Percentiles rank a stretch among this genome's conserved stretches.
These are phyloP conservation scores for Microhierax caerulescens DNA, from an alignment of 2,797 vertebrate species.

Conservation along the genomic window DNA sequence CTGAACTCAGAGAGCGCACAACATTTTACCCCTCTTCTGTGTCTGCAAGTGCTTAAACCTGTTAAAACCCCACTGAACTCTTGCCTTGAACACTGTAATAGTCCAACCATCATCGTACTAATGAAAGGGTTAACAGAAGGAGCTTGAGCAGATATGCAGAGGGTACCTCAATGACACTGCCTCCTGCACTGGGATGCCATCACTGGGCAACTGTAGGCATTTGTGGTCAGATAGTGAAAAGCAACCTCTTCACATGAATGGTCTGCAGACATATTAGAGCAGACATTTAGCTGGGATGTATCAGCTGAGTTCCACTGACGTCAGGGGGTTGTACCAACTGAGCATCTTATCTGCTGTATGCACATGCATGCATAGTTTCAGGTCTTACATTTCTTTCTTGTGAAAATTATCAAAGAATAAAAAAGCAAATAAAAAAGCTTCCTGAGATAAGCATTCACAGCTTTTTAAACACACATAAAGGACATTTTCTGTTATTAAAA, in stretches of 20 bases:
- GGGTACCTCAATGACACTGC: background rate
- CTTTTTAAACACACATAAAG: background rate
- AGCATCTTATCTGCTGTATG: background rate
- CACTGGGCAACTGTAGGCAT: background rate
- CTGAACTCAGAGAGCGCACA: background rate
- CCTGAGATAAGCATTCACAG: background rate
- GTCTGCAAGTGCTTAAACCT: background rate
- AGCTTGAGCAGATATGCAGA: background rate
- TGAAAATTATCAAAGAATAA: background rate
- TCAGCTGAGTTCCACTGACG: background rate
- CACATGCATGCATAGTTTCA: background rate
- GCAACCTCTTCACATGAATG: background rate
- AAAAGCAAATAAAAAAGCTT: background rate
- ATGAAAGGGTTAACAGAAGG: background rate
- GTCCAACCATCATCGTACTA: fast-evolving
- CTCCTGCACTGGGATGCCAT: background rate
- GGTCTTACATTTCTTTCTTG: background rate
- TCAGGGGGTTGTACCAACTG: background rate
- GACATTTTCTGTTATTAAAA: background rate
- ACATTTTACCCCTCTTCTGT: background rate
- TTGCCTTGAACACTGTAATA: fast-evolving
- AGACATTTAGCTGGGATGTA: background rate
- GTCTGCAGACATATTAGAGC: background rate
- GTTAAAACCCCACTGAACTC: background rate
- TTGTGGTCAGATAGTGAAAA: background rate